Conservation (phyloP, 2,113 vertebrate genomes). For the Alces alces region DNA sequence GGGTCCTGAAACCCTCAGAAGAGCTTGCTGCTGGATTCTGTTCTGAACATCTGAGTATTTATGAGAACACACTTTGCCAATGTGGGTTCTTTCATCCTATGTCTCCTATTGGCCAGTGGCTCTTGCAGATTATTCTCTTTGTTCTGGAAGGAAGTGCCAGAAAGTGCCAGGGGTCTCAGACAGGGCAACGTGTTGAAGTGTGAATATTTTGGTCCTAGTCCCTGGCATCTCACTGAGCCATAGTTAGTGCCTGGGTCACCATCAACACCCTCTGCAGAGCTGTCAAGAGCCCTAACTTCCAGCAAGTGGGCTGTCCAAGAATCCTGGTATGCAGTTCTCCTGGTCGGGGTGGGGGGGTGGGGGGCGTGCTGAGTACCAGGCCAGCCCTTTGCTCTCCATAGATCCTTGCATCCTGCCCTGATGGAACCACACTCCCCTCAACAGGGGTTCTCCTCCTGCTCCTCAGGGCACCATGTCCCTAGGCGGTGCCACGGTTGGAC, state of each 20-base stretch:
- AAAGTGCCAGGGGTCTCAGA: too few relatives aligned
- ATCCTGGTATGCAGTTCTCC: too few relatives aligned
- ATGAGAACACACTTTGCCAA: neutral
- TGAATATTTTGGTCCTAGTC: neutral
- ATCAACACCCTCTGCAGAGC: neutral
- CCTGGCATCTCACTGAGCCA: neutral
- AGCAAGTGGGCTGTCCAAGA: neutral
- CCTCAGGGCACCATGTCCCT: fast-evolving
- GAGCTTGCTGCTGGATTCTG: neutral
- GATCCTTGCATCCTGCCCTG: fast-evolving
- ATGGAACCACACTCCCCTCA: neutral
- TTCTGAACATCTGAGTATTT: neutral
- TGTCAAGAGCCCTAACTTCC: neutral
- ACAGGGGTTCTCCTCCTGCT: neutral
- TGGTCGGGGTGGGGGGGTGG: fast-evolving
- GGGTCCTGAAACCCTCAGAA: neutral
- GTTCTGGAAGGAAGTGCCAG: neutral
- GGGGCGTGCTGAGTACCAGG: neutral
- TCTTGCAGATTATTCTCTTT: neutral
- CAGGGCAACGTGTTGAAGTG: neutral
- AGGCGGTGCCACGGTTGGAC: fast-evolving
- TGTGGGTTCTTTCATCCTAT: neutral
- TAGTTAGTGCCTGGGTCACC: neutral
- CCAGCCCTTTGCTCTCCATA: fast-evolving
- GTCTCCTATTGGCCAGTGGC: neutral